These are phyloP conservation scores for Standfussiana lucernea DNA, from an alignment of 2,888 invertebrate genomes.

Conservation along the genomic window DNA sequence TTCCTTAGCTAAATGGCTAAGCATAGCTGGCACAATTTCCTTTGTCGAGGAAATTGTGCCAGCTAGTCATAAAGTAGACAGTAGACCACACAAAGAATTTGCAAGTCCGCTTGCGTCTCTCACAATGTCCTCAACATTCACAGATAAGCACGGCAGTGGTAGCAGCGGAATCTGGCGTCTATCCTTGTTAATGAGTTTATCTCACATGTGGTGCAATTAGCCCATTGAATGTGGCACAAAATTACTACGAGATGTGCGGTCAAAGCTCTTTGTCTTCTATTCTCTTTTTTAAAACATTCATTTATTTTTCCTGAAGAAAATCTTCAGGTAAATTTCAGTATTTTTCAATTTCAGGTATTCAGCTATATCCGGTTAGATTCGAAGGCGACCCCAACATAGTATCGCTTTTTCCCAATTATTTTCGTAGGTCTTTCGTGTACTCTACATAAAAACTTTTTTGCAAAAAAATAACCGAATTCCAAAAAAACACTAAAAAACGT, in stretches of 20 bases:
- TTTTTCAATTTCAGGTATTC: too few relatives aligned
- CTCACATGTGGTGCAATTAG: conserved; percentile 89
- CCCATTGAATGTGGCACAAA: conserved; percentile 88
- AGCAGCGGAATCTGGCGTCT: conserved; percentile 87
- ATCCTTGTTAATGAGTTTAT: conserved; percentile 91
- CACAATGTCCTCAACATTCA: conserved; percentile 52
- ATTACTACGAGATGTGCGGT: conserved; percentile 78
- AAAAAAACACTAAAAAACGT: too few relatives aligned
- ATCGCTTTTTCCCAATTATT: too few relatives aligned
- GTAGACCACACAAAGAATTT: background rate
- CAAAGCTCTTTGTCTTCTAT: conserved; percentile 75
- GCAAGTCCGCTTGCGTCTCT: conserved; percentile 61
- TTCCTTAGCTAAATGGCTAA: too few relatives aligned
- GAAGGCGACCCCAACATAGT: background rate
- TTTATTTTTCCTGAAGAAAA: conserved; percentile 3
- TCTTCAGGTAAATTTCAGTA: too few relatives aligned
- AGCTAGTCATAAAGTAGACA: background rate
- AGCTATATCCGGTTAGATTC: background rate
- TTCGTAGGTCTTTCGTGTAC: too few relatives aligned
- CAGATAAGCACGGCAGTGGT: conserved; percentile 86
- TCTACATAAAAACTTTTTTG: too few relatives aligned
- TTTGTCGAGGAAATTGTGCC: background rate
- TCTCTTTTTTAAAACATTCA: conserved; percentile 34
- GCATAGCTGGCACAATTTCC: too few relatives aligned
- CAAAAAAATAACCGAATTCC: too few relatives aligned